Conservation (phyloP, 2,797 vertebrate species). For the Chaetophractus vellerosus region DNA sequence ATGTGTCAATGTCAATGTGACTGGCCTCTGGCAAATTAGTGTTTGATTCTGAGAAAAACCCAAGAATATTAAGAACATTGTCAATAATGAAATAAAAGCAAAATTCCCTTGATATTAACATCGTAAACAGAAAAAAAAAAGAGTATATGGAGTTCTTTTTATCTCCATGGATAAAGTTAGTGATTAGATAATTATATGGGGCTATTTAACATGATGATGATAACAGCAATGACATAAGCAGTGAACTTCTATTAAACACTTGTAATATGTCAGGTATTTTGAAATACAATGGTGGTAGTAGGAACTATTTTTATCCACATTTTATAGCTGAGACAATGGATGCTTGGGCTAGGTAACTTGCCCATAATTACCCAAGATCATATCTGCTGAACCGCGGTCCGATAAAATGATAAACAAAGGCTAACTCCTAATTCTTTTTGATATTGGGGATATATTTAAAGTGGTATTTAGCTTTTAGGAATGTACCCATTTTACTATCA, state of each 20-base stretch:
- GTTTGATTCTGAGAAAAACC: not conserved
- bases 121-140: not conserved
- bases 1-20: not conserved
- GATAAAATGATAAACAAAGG: too few relatives aligned
- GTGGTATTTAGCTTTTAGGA: not conserved
- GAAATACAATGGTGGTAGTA: not conserved
- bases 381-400: constrained; percentile 15
- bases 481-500: not conserved
- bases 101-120: not conserved
- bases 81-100: not conserved
- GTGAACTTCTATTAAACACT: not conserved
- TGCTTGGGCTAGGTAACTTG: not conserved
- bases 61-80: not conserved
- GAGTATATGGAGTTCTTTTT: not conserved
- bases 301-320: not conserved
- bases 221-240: not conserved
- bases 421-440: not conserved
- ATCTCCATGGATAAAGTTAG: not conserved
- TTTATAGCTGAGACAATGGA: not conserved
- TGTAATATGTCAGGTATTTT: not conserved
- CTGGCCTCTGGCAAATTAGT: not conserved
- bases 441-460: not conserved
- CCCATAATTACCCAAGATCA: not conserved
- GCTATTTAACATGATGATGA: not conserved
- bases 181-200: not conserved